Percentiles rank a stretch among this genome's conserved stretches.
These are phyloP conservation scores for Hymenochirus boettgeri DNA, from an alignment of 2,113 vertebrate species.

Conservation along the genomic window DNA sequence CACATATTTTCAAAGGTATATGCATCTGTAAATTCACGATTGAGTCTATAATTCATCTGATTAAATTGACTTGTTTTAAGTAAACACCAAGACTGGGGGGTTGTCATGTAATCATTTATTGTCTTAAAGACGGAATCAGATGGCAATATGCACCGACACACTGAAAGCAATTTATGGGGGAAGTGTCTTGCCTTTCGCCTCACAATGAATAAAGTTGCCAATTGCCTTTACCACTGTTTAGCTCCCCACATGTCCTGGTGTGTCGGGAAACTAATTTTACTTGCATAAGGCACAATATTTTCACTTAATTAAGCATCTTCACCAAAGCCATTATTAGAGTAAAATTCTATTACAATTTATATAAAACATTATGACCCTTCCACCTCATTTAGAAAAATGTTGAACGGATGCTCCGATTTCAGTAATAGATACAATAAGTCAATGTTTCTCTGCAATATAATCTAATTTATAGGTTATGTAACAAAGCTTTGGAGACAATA, in stretches of 20 bases:
- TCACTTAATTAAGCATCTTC: slow-evolving; percentile 21
- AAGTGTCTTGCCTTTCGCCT: neutral
- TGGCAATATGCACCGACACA: too few relatives aligned
- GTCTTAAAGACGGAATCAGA: neutral
- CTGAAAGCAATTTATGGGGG: slow-evolving; percentile 2
- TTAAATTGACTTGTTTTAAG: too few relatives aligned
- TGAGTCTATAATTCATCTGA: too few relatives aligned
- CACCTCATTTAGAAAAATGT: slow-evolving; percentile 27
- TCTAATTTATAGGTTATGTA: too few relatives aligned
- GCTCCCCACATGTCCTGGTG: neutral
- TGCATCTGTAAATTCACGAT: too few relatives aligned
- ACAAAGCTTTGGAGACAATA: neutral
- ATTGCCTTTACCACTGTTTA: slow-evolving; percentile 20
- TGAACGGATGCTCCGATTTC: slow-evolving; percentile 34
- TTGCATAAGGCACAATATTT: slow-evolving; percentile 33
- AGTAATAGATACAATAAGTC: slow-evolving; percentile 5
- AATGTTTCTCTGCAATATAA: neutral
- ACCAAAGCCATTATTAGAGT: slow-evolving; percentile 37
- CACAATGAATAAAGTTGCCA: neutral
- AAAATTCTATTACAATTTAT: slow-evolving; percentile 40
- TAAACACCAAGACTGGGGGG: too few relatives aligned
- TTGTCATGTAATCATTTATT: neutral
- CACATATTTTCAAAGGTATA: too few relatives aligned
- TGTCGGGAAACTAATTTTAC: slow-evolving; percentile 22
- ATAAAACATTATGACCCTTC: slow-evolving; percentile 33